Percentiles rank a stretch among this genome's conserved stretches.
These are phyloP conservation scores for Nibea coibor DNA, from an alignment of 2,113 vertebrate genomes.

Conservation along the genomic window DNA sequence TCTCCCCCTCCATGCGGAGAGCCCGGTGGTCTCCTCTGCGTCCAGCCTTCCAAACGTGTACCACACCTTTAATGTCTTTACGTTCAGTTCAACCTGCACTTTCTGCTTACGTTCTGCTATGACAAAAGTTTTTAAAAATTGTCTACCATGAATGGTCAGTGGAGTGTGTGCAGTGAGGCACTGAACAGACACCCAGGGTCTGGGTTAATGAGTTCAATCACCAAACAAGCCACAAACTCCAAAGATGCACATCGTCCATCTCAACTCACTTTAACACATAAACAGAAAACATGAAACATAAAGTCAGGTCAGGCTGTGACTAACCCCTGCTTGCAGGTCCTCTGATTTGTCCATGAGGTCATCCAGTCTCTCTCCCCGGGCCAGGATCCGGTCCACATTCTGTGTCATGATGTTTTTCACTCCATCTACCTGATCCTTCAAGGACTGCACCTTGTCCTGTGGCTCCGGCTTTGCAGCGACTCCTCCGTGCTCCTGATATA, in stretches of 20 bases:
- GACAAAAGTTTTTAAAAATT: neutral
- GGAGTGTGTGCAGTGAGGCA: neutral
- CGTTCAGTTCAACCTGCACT: neutral
- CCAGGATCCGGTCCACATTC: constrained; percentile 95
- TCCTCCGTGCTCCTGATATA: constrained; percentile 71
- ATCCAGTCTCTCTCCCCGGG: constrained; percentile 91
- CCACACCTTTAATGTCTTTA: too few species aligned
- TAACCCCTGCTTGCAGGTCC: constrained; percentile 91
- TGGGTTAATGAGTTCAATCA: neutral
- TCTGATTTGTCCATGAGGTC: constrained; percentile 92
- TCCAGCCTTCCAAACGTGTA: too few species aligned
- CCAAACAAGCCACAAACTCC: neutral
- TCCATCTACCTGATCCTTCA: constrained; percentile 90
- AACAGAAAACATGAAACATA: neutral
- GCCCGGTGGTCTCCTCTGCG: too few species aligned
- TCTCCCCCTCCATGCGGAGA: too few species aligned
- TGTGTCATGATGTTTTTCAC: constrained; percentile 93
- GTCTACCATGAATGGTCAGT: neutral
- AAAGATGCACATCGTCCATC: too few species aligned
- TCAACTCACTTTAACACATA: neutral
- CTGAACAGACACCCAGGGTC: neutral
- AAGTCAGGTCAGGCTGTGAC: constrained; percentile 35
- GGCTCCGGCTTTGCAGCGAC: constrained; percentile 33
- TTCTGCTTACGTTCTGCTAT: neutral
- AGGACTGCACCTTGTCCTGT: constrained; percentile 78